Evolutionary conservation across 2,888 invertebrate species (phyloP), one percentile per base, ranked within the genome.

Genomic region (Incurvaria masculella): DNA sequence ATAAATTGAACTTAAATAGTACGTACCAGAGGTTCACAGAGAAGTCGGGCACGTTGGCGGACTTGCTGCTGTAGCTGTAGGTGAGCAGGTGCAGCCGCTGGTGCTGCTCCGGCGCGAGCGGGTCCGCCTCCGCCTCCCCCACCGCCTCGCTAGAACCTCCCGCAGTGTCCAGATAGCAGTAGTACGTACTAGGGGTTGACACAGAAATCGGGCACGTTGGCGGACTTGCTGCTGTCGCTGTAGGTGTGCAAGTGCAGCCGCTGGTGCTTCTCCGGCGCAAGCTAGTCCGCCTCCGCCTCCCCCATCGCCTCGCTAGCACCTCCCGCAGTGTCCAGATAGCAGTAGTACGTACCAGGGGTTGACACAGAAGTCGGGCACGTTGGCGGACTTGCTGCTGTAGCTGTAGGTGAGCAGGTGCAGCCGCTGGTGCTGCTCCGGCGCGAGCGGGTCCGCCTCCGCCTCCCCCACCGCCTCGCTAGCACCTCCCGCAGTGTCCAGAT

Each of bases 11-110:
- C n/a, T n/a, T n/a, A n/a, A n/a, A n/a, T n/a, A n/a, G n/a, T n/a
- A n/a, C n/a, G n/a, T n/a, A 89, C 90, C 92, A 91, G 0, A 95
- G 95, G 61, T 90, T 89, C 1, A 94, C 91, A 65, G 95, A 96
- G 64, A 93, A 94, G 49, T 88, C 88, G 0, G 94, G 93, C 2
- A 90, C 87, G 60, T 93, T 91, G 26, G 83, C 79, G 0, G 89
- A 89, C 59, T 81, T 81, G 51, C 82, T 82, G 53, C 90, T 88
- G 63, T 86, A 93, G 63, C 94, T 95, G 64, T 94, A 97, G 63
- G 97, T 90, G 48, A 97, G 76, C 27, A 98, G 89, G 4, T 92
- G 87, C 44, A 98, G 74, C 44, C 88, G 81, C 72, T 98, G 97
- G 63, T 94, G 94, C 65, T 88, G 88, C 52, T 82, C 83, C 0